These are phyloP conservation scores for Tauraco hartlaubi DNA, from an alignment of 2,797 vertebrate species.

Conservation along the genomic window DNA sequence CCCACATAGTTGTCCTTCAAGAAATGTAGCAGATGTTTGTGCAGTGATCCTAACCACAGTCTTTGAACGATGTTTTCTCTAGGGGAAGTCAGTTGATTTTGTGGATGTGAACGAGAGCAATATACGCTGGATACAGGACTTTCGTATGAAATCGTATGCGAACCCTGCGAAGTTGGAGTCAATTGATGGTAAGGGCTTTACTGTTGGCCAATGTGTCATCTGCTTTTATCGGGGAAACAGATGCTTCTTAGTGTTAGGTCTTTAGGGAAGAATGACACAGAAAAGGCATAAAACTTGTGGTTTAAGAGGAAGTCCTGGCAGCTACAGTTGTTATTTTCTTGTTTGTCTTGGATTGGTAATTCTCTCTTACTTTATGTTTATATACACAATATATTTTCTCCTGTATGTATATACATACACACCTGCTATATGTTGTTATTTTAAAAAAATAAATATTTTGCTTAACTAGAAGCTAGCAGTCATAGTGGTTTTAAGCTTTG, in stretches of 20 bases:
- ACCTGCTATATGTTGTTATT: background rate
- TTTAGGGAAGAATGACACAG: fast-evolving
- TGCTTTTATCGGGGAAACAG: too few relatives aligned
- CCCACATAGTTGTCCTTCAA: fast-evolving
- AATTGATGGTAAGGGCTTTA: constrained; percentile 88
- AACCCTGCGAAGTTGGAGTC: constrained; percentile 95
- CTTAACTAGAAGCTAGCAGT: background rate
- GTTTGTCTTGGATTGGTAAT: background rate
- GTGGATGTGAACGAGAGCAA: constrained; percentile 88
- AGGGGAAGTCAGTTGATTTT: constrained; percentile 95
- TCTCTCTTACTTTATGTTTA: background rate
- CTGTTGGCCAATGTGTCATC: background rate
- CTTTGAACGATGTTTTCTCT: background rate
- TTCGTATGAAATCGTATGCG: constrained; percentile 90
- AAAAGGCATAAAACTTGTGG: background rate
- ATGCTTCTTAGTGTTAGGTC: background rate
- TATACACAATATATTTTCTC: background rate
- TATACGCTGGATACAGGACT: constrained; percentile 95
- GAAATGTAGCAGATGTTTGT: fast-evolving
- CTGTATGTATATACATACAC: background rate
- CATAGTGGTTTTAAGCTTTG: background rate
- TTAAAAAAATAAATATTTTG: background rate
- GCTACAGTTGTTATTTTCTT: background rate
- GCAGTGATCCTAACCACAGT: background rate
- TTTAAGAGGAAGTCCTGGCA: background rate